phyloP scores from a whole-genome alignment of 1,140 invertebrate genomes.

The Ceratoteleas bidentatus region DNA sequence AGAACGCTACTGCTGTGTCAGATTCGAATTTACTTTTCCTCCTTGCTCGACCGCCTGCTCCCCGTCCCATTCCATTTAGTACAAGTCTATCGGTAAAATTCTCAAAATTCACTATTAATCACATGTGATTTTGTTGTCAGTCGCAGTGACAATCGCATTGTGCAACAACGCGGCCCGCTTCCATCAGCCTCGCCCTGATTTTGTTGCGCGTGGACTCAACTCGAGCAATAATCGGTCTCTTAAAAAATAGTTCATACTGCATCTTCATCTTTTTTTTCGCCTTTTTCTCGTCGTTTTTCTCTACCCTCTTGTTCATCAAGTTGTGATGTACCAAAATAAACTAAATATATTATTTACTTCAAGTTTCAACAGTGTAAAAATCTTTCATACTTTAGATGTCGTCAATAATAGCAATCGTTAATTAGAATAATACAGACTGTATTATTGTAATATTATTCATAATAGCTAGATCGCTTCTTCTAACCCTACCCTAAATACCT shows the following conservation, averaged over 20 bases:
- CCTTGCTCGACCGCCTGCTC: conserved; percentile 6
- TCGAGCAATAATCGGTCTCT: conserved; percentile 77
- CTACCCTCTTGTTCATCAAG: conserved; percentile 76
- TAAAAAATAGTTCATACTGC: conserved; percentile 80
- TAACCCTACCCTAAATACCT: conserved; percentile 77
- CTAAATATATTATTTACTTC: conserved; percentile 82
- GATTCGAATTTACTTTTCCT: too few relatives aligned
- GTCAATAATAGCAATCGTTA: conserved; percentile 80
- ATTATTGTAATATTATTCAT: conserved; percentile 80
- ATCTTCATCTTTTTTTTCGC: conserved; percentile 60
- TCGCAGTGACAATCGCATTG: conserved; percentile 76
- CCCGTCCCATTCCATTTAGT: conserved; percentile 72
- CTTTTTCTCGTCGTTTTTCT: conserved; percentile 65
- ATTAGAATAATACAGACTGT: conserved; percentile 80
- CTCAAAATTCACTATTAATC: conserved; percentile 80
- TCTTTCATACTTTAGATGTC: conserved; percentile 80
- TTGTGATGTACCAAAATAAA: conserved; percentile 82
- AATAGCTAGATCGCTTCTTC: conserved; percentile 77
- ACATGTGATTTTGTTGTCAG: conserved; percentile 79
- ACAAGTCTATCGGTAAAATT: conserved; percentile 80
- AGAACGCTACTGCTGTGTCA: conserved; percentile 70
- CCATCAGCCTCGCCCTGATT: conserved; percentile 35
- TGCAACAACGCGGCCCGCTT: conserved; percentile 63
- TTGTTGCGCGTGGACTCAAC: conserved; percentile 70
- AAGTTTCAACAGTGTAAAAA: conserved; percentile 82